Base-by-base conservation (phyloP, 2,113 vertebrate species). In the Cynoglossus semilaevis region DNA sequence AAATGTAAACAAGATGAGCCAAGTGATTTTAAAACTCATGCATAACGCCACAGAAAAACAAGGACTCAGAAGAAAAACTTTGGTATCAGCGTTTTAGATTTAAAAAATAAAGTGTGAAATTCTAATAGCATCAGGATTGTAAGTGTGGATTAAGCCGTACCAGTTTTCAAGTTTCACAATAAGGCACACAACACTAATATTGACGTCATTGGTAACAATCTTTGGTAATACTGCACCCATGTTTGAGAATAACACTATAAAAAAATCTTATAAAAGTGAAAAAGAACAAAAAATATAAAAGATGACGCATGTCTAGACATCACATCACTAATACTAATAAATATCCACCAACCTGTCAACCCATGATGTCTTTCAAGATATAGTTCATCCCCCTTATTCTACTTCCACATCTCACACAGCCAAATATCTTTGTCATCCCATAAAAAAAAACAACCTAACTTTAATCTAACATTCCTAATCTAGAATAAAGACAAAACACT, bases 231-330 rank as follows among this genome's bases (percentile, higher is more conserved):
- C 51, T 83, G 65, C 76, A 81, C 58, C 77, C 64, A 45, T 11
- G 63, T 71, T 69, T 58, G 50, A 1, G 50, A 58, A 70, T 67
- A 75, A 67, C 53, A 29, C 22, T 19, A 67, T 68, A 67, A 51
- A 35, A 76, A 77, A 75, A 83, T 72, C 49, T 78, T 91, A 92
- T 86, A 91, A 92, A 92, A 90, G 87, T 90, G 87, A 78, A 87
- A 88, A 88, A 86, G 35, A 72, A 64, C 43, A 54, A 69, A 65
- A 65, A 74, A 67, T 74, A 80, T 65, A 78, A 81, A 86, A 86
- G 34, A 83, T 66, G 73, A 1, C 45, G 42, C 76, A 77, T 54
- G 62, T 74, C 55, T 65, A 84, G 40, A 59, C 63, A 65, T 59
- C 48, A 71, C 54, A 59, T 37, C 58, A 57, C 16, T 62, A 34